These are phyloP conservation scores for Akabosia matsudoensis DNA, from an alignment of 1,140 invertebrate species.

Conservation along the genomic window DNA sequence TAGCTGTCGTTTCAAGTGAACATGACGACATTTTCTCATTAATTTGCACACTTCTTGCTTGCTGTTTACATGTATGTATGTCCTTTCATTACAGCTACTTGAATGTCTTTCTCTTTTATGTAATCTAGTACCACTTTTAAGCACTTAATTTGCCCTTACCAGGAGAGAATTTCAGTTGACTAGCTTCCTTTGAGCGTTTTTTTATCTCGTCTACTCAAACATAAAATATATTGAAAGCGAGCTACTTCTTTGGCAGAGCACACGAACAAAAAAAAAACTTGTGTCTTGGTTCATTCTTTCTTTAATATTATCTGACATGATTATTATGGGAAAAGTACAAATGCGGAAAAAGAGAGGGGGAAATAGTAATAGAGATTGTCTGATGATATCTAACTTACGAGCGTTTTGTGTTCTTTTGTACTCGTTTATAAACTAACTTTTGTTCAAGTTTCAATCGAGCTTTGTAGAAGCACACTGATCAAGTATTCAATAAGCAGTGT, in stretches of 20 bases:
- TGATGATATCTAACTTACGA: not conserved
- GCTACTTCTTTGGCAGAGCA: too few species aligned
- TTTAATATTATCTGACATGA: not conserved
- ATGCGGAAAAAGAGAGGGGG: not conserved
- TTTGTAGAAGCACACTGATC: not conserved
- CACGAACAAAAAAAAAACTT: too few species aligned
- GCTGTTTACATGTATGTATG: not conserved
- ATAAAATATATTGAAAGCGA: not conserved
- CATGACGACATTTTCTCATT: slow-evolving; percentile 21
- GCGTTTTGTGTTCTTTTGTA: not conserved
- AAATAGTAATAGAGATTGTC: not conserved
- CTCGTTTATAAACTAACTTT: not conserved
- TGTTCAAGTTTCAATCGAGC: too few species aligned
- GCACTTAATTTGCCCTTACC: slow-evolving; percentile 12
- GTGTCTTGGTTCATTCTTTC: not conserved
- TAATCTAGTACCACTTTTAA: not conserved
- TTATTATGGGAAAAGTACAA: slow-evolving; percentile 24
- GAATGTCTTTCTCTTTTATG: not conserved
- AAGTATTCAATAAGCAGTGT: not conserved
- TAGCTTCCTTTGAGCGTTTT: not conserved
- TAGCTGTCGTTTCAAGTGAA: slow-evolving; percentile 12
- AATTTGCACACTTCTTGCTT: slow-evolving; percentile 1
- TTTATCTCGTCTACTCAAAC: not conserved
- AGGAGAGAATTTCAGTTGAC: not conserved
- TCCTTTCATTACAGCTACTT: not conserved